These are phyloP conservation scores for Calosoma granatense DNA, from an alignment of 1,140 invertebrate species.

Conservation along the genomic window DNA sequence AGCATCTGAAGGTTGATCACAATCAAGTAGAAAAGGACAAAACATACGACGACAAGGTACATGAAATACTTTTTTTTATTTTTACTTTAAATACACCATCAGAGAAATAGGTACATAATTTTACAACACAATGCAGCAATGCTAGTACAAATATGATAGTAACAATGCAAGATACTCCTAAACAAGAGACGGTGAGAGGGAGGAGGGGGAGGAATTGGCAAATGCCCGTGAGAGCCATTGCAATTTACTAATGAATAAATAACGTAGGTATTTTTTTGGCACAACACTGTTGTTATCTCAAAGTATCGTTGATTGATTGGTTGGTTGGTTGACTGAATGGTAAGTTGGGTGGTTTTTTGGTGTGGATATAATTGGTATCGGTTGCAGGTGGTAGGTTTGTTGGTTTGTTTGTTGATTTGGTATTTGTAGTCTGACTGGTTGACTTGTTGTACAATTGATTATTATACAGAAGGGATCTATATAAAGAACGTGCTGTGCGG, in stretches of 20 bases:
- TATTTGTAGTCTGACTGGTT: neutral
- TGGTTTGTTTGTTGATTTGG: neutral
- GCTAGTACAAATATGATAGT: conserved; percentile 15
- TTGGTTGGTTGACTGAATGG: no score
- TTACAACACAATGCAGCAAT: conserved; percentile 14
- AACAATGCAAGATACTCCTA: conserved; percentile 8
- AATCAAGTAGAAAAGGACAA: no score
- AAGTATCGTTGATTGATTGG: neutral
- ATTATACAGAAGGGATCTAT: no score
- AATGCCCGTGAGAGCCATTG: neutral
- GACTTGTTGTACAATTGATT: no score
- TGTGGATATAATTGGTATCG: neutral
- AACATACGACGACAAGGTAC: no score
- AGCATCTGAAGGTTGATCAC: no score
- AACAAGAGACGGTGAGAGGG: conserved; percentile 2
- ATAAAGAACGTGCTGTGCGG: conserved; percentile 7
- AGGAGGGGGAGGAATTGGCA: neutral
- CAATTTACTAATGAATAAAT: conserved; percentile 4
- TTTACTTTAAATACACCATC: conserved; percentile 12
- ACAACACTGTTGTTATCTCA: conserved; percentile 6
- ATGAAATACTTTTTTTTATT: conserved; percentile 8
- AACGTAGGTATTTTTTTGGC: conserved; percentile 3
- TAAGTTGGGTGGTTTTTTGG: neutral
- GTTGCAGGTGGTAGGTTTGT: neutral
- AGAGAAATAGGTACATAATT: conserved; percentile 16